phyloP scores from a whole-genome alignment of 1,140 invertebrate genomes.

The Bombus fervidus region DNA sequence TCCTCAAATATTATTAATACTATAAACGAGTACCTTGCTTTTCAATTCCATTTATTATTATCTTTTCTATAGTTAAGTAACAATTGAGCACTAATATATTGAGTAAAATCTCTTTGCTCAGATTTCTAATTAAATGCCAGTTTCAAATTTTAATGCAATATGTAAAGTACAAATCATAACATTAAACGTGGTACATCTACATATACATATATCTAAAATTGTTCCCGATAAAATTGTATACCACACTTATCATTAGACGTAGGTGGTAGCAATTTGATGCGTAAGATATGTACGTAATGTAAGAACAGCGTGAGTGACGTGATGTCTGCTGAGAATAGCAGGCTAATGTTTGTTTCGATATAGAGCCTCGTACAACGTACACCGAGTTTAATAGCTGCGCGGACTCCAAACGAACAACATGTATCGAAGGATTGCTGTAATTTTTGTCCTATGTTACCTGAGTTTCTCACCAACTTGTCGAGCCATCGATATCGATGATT shows the following conservation, averaged over 20 bases:
- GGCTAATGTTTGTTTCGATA: constrained; percentile 31
- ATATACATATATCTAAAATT: neutral
- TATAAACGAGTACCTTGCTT: too few relatives aligned
- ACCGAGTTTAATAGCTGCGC: constrained; percentile 33
- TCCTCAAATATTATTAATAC: too few relatives aligned
- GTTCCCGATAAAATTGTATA: too few relatives aligned
- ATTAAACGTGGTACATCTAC: neutral
- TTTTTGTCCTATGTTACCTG: constrained; percentile 32
- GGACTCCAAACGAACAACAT: constrained; percentile 44
- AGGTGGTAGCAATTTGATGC: neutral
- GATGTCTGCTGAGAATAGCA: neutral
- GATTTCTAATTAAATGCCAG: neutral
- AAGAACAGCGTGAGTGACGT: neutral
- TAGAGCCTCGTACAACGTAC: neutral
- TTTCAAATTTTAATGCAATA: neutral
- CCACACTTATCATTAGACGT: neutral
- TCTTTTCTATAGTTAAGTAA: too few relatives aligned
- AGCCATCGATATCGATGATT: constrained; percentile 54
- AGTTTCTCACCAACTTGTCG: constrained; percentile 5
- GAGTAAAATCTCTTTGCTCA: too few relatives aligned
- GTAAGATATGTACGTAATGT: constrained; percentile 21
- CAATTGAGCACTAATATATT: too few relatives aligned
- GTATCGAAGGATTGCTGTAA: constrained; percentile 5
- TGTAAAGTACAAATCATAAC: neutral
- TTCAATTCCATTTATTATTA: too few relatives aligned